Conservation (phyloP, 2,113 vertebrate species). For the Pelmatolapia mariae region DNA sequence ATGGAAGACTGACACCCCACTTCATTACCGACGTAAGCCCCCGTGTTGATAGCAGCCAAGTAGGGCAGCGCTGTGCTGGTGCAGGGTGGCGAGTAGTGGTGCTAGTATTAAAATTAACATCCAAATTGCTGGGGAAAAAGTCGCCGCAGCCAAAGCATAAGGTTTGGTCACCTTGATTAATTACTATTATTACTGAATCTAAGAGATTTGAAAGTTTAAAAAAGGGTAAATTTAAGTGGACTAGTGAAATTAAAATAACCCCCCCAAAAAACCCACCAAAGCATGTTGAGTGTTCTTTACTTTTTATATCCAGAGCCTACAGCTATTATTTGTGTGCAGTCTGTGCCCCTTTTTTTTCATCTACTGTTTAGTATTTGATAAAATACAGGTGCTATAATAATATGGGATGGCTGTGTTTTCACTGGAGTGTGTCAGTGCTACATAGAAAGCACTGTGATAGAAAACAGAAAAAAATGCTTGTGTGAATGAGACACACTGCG, state of each 20-base stretch:
- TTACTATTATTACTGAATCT: not conserved
- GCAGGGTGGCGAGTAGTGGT: not conserved
- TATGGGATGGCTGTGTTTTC: not conserved
- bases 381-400: not conserved
- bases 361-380: not conserved
- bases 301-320: not conserved
- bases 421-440: not conserved
- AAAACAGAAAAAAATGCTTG: not conserved
- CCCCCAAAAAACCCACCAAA: not conserved
- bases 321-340: not conserved
- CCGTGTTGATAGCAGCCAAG: slow-evolving; percentile 32
- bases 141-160: not conserved
- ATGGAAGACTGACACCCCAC: slow-evolving; percentile 51
- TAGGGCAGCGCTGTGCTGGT: slow-evolving; percentile 7
- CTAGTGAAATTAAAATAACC: not conserved
- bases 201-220: not conserved
- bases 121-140: not conserved
- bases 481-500: not conserved
- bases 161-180: not conserved
- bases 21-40: slow-evolving; percentile 48
- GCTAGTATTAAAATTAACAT: not conserved
- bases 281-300: fast-evolving
- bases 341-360: not conserved
- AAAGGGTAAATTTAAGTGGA: not conserved
- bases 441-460: not conserved